Evolutionary conservation across 2,888 invertebrate genomes (phyloP).

Genomic region (Meteorus cinctellus): DNA sequence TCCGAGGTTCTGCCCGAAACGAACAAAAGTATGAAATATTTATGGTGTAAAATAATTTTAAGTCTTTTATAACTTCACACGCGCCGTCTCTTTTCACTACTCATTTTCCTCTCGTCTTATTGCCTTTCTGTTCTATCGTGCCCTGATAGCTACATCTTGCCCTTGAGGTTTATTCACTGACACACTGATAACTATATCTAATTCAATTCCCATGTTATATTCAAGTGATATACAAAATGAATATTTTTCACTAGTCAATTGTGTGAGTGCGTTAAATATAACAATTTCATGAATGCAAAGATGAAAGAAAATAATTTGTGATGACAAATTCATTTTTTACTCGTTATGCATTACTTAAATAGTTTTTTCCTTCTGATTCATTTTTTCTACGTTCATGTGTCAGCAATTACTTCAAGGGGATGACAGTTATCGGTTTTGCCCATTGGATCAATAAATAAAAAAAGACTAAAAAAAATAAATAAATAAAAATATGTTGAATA

Average conservation of each 20-base stretch:
- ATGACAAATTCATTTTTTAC: conserved; percentile 28
- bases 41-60: conserved; percentile 4
- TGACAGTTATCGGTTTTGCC: conserved; percentile 51
- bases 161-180: conserved; percentile 9
- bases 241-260: conserved; percentile 19
- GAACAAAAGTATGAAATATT: background rate
- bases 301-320: conserved; percentile 15
- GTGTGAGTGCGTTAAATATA: background rate
- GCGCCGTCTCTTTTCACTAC: conserved; percentile 46
- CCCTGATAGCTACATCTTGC: conserved; percentile 18
- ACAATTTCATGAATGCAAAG: conserved; percentile 28
- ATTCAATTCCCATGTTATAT: background rate
- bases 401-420: conserved; percentile 49
- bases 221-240: background rate
- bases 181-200: background rate
- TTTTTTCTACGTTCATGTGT: conserved; percentile 39
- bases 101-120: conserved; percentile 56
- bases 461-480: conserved; percentile 48
- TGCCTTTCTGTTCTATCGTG: conserved; percentile 52
- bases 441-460: conserved; percentile 50
- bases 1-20: background rate
- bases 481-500: conserved; percentile 53
- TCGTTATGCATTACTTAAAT: conserved; percentile 40
- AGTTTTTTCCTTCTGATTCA: background rate
- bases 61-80: conserved; percentile 16